A percentile compares a stretch with the other conserved stretches of the same genome.
Conservation (phyloP, 2,888 invertebrate species). For the Mesopsocus fuscifrons region DNA sequence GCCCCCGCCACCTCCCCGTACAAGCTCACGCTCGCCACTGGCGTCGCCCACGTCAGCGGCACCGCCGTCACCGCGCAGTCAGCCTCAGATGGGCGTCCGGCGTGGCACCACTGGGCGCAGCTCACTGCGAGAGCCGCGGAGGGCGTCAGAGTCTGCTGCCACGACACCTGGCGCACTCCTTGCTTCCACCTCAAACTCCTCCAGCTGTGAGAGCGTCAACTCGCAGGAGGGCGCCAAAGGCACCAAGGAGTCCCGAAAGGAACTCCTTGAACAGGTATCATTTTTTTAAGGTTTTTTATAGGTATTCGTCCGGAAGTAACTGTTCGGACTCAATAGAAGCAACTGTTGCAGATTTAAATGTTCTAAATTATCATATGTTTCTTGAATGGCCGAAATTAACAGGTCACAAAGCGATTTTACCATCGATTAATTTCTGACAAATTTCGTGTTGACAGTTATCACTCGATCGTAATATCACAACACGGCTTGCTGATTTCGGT, state of each 20-base stretch:
- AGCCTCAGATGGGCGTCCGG: constrained; percentile 16
- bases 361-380: too few species aligned
- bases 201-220: constrained; percentile 57
- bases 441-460: too few species aligned
- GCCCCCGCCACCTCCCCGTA: constrained; percentile 83
- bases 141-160: constrained; percentile 10
- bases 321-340: too few species aligned
- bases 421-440: too few species aligned
- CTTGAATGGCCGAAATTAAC: too few species aligned
- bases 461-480: too few species aligned
- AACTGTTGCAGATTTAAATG: too few species aligned
- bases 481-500: too few species aligned
- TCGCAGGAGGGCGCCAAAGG: constrained; percentile 41
- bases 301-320: too few species aligned
- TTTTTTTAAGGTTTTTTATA: too few species aligned
- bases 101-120: constrained; percentile 24
- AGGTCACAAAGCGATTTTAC: too few species aligned
- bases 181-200: constrained; percentile 37
- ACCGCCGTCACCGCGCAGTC: constrained; percentile 27
- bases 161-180: constrained; percentile 12
- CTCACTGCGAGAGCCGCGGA: constrained; percentile 18
- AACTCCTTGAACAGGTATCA: constrained; percentile 40
- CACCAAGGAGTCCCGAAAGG: constrained; percentile 35
- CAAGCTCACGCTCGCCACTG: constrained; percentile 71
- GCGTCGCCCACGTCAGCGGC: constrained; percentile 64